Percentiles rank a stretch among this genome's conserved stretches.
Evolutionary conservation across 2,888 invertebrate genomes (phyloP).

Genomic region (Unio delphinus): DNA sequence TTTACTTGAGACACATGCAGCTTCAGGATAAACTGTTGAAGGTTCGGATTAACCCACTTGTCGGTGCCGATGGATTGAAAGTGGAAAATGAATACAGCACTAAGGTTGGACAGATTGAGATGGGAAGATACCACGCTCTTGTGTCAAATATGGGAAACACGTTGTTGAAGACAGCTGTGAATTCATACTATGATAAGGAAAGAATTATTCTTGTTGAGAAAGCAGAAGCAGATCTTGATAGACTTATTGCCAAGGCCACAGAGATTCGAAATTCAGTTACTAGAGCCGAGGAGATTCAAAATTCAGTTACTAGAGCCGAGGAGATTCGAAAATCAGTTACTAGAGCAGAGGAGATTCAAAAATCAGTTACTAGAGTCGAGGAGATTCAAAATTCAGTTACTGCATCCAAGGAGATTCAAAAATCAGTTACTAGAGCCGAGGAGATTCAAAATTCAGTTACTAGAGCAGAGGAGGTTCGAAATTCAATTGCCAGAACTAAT

Average conservation of each 20-base stretch:
- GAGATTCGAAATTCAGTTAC: constrained; percentile 18
- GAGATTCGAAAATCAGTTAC: constrained; percentile 18
- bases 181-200: constrained; percentile 48
- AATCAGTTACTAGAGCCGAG: constrained; percentile 13
- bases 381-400: constrained; percentile 17
- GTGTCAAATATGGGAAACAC: constrained; percentile 32
- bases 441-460: constrained; percentile 17
- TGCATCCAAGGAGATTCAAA: constrained; percentile 21
- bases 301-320: constrained; percentile 9
- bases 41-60: constrained; percentile 26
- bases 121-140: constrained; percentile 49
- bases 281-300: background rate
- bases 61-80: no score
- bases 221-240: constrained; percentile 29
- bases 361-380: constrained; percentile 17
- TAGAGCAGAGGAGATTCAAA: constrained; percentile 18
- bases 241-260: constrained; percentile 29
- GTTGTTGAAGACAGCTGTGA: constrained; percentile 33
- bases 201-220: constrained; percentile 25
- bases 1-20: constrained; percentile 32
- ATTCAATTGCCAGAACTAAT: constrained; percentile 15
- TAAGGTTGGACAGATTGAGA: no score
- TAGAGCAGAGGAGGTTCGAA: constrained; percentile 24
- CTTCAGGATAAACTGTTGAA: constrained; percentile 43
- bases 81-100: no score